A percentile compares a stretch with the other conserved stretches of the same genome.
Conservation (phyloP, 2,797 vertebrate species). For the Platalea minor region DNA sequence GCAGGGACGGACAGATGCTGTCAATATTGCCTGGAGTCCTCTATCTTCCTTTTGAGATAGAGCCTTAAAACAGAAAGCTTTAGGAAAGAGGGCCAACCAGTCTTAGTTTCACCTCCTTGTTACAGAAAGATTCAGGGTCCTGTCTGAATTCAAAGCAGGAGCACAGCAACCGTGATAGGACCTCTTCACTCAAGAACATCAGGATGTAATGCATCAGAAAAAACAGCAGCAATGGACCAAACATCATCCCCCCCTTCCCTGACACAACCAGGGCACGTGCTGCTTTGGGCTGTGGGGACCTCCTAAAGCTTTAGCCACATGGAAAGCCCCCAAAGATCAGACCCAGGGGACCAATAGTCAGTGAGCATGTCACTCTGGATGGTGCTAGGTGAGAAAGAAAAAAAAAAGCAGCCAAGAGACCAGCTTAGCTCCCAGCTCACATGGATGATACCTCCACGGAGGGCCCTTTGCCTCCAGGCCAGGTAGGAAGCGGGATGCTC, state of each 20-base stretch:
- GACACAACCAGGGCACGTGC: fast-evolving
- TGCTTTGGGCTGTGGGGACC: background rate
- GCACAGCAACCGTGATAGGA: fast-evolving
- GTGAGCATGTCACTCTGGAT: background rate
- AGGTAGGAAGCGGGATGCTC: background rate
- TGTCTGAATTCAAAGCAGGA: background rate
- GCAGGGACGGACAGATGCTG: fast-evolving
- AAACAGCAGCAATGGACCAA: background rate
- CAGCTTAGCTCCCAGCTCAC: background rate
- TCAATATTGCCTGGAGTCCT: background rate
- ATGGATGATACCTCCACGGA: background rate
- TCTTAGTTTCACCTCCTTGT: background rate
- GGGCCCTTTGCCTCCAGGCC: background rate
- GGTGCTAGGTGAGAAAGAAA: background rate
- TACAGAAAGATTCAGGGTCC: background rate
- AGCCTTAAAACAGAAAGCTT: background rate
- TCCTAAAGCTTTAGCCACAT: background rate
- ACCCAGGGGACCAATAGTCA: background rate
- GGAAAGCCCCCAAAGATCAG: background rate
- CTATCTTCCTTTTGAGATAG: background rate
- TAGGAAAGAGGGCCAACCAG: background rate
- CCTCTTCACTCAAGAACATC: background rate
- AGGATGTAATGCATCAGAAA: background rate
- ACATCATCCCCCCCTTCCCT: background rate
- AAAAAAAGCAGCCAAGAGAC: background rate